Conservation (phyloP, 1,140 invertebrate species). For the Chrysopa pallens region DNA sequence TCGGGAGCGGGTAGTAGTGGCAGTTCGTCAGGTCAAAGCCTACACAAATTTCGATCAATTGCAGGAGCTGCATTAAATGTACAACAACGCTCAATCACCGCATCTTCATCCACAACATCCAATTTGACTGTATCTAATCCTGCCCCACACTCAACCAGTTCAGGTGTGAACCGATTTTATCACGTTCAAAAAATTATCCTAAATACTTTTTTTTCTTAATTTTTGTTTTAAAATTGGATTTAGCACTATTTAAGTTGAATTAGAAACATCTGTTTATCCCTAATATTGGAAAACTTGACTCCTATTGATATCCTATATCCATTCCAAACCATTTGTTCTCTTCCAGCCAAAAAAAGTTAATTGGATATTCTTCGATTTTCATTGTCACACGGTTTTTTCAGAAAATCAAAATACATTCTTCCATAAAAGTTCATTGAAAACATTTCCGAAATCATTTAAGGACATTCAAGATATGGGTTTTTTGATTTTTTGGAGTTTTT, state of each 20-base stretch:
- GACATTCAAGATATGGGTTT: no score
- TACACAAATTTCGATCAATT: constrained; percentile 2
- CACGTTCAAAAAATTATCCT: no score
- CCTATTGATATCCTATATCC: no score
- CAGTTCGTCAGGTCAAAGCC: constrained; percentile 28
- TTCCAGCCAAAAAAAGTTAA: no score
- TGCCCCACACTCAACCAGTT: constrained; percentile 32
- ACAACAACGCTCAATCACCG: constrained; percentile 2
- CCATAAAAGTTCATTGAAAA: background rate
- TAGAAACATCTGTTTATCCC: no score
- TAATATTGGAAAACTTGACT: no score
- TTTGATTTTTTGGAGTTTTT: no score
- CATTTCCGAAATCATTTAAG: no score
- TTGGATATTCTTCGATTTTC: constrained; percentile 16
- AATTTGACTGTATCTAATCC: constrained; percentile 30
- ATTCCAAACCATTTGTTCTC: no score
- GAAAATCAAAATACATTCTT: background rate
- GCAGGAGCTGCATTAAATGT: background rate
- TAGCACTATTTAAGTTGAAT: no score
- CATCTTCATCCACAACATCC: constrained; percentile 20
- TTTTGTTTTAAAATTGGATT: no score
- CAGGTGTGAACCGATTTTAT: constrained; percentile 21
- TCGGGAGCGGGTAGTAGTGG: constrained; percentile 9
- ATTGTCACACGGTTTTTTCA: constrained; percentile 11
- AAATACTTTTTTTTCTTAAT: no score